These are phyloP conservation scores for Anarsia innoxiella DNA, from an alignment of 2,888 invertebrate genomes.

Conservation along the genomic window DNA sequence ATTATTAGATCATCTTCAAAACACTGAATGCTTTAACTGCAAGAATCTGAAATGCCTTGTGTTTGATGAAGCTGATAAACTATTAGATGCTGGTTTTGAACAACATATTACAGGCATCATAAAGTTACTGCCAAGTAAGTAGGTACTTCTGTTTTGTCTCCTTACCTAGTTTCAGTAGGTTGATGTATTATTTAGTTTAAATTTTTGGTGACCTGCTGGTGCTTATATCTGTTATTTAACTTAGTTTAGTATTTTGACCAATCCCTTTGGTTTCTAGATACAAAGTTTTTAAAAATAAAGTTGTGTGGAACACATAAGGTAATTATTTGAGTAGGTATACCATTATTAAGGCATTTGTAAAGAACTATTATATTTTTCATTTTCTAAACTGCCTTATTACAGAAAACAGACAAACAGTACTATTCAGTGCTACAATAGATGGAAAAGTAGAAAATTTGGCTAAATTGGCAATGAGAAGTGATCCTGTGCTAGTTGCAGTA, in stretches of 20 bases:
- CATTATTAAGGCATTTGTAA: too few species aligned
- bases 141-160: too few species aligned
- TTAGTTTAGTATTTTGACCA: background rate
- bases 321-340: too few species aligned
- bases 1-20: slow-evolving; percentile 93
- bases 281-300: too few species aligned
- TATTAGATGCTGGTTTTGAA: slow-evolving; percentile 96
- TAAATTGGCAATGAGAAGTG: slow-evolving; percentile 88
- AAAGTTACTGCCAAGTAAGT: slow-evolving; percentile 82
- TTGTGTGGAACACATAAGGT: too few species aligned
- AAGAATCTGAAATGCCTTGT: slow-evolving; percentile 93
- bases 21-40: slow-evolving; percentile 88
- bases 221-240: background rate
- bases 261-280: too few species aligned
- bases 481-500: slow-evolving; percentile 92
- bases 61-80: slow-evolving; percentile 97
- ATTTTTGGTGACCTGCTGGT: too few species aligned
- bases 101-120: slow-evolving; percentile 95
- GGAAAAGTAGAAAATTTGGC: slow-evolving; percentile 91
- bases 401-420: slow-evolving; percentile 94
- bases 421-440: slow-evolving; percentile 99
- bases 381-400: slow-evolving; percentile 28
- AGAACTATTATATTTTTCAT: background rate
- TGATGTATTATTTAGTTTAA: background rate
- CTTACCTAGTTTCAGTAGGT: too few species aligned